Evolutionary conservation across 2,888 invertebrate genomes (phyloP), one percentile per base, ranked within the genome.

Genomic region (Troilus luridus): DNA sequence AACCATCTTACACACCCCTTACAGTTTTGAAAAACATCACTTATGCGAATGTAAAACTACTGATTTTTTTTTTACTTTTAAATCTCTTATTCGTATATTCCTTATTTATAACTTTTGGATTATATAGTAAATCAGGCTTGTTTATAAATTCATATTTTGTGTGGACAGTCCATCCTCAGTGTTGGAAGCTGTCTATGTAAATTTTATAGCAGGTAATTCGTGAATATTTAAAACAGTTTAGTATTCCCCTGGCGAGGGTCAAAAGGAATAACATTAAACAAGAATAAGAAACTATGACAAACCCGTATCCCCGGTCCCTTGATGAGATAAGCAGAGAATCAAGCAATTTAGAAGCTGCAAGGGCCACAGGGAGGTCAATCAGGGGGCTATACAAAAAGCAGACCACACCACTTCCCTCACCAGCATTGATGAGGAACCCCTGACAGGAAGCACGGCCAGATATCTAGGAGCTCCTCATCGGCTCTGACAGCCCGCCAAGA

Each of bases 401-500:
- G 72, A 72, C 72, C 72, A 27, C 27, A 72, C 27, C 72, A 27
- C 72, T 12, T 27, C 81, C 54, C 54, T 9, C 41, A 41, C 54
- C 77, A 67, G 67, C 67, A 14, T 14, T 41, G 77, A 81, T 21
- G 21, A 9, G 77, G 27, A 8, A 54, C 62, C 62, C 62, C 72
- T 27, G 72, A 17, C 41, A 81, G 77, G 41, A 54, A 41, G 67
- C n/a, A n/a, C 21, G 67, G 67, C 41, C 54, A 54, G 81, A 85
- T 85, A 85, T 85, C 81, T 12, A 85, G 81, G 81, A 85, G 81
- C 21, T 56, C 8, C 81, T 85, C 56, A 85, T 85, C 81, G 56
- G 54, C 81, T 85, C 21, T 85, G 81, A 85, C 81, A 77, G 77
- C 41, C 41, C 77, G 54, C 41, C 77, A 27, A 41, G 54, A n/a